Conservation (phyloP, 2,888 invertebrate species). For the Gymnoscelis rufifasciata region DNA sequence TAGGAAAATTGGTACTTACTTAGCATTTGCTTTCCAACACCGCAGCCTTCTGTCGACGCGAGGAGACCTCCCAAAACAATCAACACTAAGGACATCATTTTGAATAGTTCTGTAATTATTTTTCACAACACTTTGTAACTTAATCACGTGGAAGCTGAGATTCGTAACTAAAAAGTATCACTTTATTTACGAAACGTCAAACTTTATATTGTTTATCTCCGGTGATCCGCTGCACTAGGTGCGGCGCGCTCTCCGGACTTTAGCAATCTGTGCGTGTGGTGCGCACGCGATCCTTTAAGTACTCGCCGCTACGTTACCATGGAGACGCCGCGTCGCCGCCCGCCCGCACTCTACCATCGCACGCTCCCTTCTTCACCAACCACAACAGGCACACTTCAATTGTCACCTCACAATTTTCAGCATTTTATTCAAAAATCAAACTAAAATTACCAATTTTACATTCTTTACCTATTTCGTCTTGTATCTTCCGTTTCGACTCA, state of each 20-base stretch:
- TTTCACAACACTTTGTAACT: slow-evolving; percentile 64
- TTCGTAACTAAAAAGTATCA: slow-evolving; percentile 71
- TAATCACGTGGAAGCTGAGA: slow-evolving; percentile 66
- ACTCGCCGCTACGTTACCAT: slow-evolving; percentile 58
- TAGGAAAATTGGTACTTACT: slow-evolving; percentile 51
- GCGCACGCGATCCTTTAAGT: slow-evolving; percentile 56
- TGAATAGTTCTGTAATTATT: slow-evolving; percentile 48
- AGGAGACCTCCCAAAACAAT: slow-evolving; percentile 72
- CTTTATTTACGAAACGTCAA: slow-evolving; percentile 78
- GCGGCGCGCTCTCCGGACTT: slow-evolving; percentile 73
- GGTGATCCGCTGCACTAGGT: slow-evolving; percentile 74
- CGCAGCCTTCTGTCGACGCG: slow-evolving; percentile 69
- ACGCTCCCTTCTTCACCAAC: slow-evolving; percentile 23
- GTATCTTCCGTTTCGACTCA: slow-evolving; percentile 55
- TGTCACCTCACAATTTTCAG: slow-evolving; percentile 18
- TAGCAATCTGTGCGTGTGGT: slow-evolving; percentile 57
- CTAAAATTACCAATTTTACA: slow-evolving; percentile 24
- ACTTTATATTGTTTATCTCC: slow-evolving; percentile 42
- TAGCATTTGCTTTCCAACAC: slow-evolving; percentile 67
- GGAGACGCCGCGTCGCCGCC: slow-evolving; percentile 70
- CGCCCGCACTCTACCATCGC: slow-evolving; percentile 40
- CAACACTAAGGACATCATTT: slow-evolving; percentile 76
- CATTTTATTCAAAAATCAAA: slow-evolving; percentile 23
- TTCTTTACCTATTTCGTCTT: slow-evolving; percentile 33
- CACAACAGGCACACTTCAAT: slow-evolving; percentile 23